Evolutionary conservation across 2,113 vertebrate genomes (phyloP).

Genomic region (chimpanzee (Pan troglodytes)): NHGRI_mPanTro3-v2.1_pri NC_072401.2:87250501-87251000

Average conservation of each 20-base stretch:
- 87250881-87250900: not conserved
- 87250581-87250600: not conserved
- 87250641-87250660: not conserved
- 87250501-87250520: too few relatives aligned
- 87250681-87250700: not conserved
- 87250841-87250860: not conserved
- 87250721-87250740: not conserved
- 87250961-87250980: not conserved
- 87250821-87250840: not conserved
- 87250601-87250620: not conserved
- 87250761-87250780: not conserved
- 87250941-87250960: not conserved
- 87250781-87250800: not conserved
- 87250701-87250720: not conserved
- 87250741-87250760: not conserved
- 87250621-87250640: not conserved
- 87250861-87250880: not conserved
- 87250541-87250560: not conserved
- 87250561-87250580: not conserved
- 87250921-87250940: accelerated
- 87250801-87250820: not conserved
- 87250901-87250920: not conserved
- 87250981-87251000: not conserved
- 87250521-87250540: not conserved
- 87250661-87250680: not conserved